A percentile compares a stretch with the other conserved stretches of the same genome.
Evolutionary conservation across 1,140 invertebrate genomes (phyloP).

Genomic region (Anastrepha ludens): DNA sequence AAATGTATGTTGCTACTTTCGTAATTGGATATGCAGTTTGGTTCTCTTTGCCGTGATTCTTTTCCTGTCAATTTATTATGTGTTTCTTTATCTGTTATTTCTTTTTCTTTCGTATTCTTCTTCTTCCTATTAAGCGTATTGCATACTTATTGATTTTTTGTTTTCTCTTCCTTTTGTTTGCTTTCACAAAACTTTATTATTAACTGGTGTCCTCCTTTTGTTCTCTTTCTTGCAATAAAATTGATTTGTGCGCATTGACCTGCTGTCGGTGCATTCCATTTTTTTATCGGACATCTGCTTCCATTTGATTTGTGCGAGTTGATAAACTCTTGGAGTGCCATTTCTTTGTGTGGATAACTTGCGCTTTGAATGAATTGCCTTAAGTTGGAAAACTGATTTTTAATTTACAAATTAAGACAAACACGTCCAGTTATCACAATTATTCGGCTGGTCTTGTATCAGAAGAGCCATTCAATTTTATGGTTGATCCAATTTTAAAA

Average conservation of each 20-base stretch:
- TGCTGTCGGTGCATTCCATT: neutral
- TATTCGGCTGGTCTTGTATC: no score
- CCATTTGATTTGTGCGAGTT: constrained; percentile 18
- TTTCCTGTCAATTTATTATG: constrained; percentile 5
- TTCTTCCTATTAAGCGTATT: constrained; percentile 1
- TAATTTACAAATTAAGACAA: no score
- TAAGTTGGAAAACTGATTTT: no score
- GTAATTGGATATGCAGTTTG: constrained; percentile 27
- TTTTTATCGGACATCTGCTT: neutral
- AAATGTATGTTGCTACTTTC: constrained; percentile 22
- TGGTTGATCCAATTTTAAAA: no score
- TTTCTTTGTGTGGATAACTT: neutral
- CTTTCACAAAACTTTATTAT: constrained; percentile 26
- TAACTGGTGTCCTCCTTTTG: constrained; percentile 35
- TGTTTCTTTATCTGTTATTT: neutral
- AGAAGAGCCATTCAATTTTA: no score
- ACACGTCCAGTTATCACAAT: no score
- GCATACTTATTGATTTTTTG: neutral
- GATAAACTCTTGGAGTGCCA: neutral
- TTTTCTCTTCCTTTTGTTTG: neutral
- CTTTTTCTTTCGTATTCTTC: neutral
- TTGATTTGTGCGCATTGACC: constrained; percentile 41
- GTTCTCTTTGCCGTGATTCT: neutral
- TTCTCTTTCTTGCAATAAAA: constrained; percentile 43
- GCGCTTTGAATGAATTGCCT: no score